Evolutionary conservation across 2,888 invertebrate genomes (phyloP).

Genomic region (Branchipolynoe longqiensis): DNA sequence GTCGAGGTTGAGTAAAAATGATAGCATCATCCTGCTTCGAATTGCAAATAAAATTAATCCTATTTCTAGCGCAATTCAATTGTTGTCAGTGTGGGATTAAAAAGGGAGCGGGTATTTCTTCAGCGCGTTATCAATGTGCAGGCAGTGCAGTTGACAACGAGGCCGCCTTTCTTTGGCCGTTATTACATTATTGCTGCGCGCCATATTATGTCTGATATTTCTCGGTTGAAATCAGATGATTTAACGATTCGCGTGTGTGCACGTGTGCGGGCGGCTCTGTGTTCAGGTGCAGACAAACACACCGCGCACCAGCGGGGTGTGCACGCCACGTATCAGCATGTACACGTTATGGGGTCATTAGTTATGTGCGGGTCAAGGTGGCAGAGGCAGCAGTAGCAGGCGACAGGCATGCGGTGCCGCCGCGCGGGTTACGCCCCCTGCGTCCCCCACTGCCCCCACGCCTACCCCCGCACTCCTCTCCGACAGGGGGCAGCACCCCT

Average conservation of each 20-base stretch:
- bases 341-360: too few relatives aligned
- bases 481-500: slow-evolving; percentile 31
- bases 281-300: too few relatives aligned
- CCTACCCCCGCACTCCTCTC: slow-evolving; percentile 1
- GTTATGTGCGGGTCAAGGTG: too few relatives aligned
- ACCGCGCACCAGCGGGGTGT: too few relatives aligned
- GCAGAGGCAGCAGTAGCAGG: too few relatives aligned
- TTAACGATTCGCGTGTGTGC: too few relatives aligned
- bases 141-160: slow-evolving; percentile 27
- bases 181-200: slow-evolving; percentile 6
- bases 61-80: slow-evolving; percentile 41
- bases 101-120: slow-evolving; percentile 4
- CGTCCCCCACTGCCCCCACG: neutral
- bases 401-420: too few relatives aligned
- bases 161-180: neutral
- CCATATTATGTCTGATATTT: slow-evolving; percentile 4
- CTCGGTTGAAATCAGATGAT: too few relatives aligned
- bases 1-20: slow-evolving; percentile 35
- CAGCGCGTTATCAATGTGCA: slow-evolving; percentile 18
- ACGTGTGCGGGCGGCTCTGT: too few relatives aligned
- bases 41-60: slow-evolving; percentile 41
- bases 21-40: slow-evolving; percentile 35
- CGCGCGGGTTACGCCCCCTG: too few relatives aligned
- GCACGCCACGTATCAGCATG: too few relatives aligned
- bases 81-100: slow-evolving; percentile 2